These are phyloP conservation scores for Lucinisca nassula DNA, from an alignment of 2,888 invertebrate species.

Conservation along the genomic window DNA sequence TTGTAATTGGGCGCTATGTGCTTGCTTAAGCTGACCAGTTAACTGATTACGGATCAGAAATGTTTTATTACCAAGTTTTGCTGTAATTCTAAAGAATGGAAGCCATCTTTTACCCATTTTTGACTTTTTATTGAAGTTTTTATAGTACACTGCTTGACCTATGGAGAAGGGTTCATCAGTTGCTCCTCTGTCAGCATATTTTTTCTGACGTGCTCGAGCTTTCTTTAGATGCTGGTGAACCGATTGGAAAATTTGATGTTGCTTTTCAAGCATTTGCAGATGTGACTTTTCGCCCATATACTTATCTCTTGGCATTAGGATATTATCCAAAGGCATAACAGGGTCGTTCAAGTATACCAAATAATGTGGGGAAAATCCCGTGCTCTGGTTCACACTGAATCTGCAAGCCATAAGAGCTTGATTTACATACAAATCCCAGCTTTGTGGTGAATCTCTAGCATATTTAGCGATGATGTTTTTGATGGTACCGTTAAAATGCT, in stretches of 20 bases:
- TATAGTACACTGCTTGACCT: neutral
- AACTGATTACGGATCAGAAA: neutral
- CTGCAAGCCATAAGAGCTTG: neutral
- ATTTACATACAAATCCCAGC: neutral
- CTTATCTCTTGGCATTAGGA: neutral
- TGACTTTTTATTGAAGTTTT: neutral
- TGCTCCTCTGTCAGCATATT: neutral
- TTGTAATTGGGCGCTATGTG: neutral
- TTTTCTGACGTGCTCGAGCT: neutral
- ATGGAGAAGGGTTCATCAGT: neutral
- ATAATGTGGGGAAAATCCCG: neutral
- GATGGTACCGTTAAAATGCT: neutral
- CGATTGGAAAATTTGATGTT: neutral
- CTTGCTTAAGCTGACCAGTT: neutral
- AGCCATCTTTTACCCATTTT: neutral
- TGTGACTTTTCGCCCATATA: neutral
- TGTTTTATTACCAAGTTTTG: neutral
- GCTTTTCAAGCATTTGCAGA: neutral
- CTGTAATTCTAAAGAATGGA: neutral
- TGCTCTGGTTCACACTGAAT: neutral
- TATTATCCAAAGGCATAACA: neutral
- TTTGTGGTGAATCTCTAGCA: neutral
- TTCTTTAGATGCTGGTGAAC: neutral
- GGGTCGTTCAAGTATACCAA: neutral
- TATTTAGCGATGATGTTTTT: slow-evolving; percentile 2